phyloP scores from a whole-genome alignment of 2,888 invertebrate genomes.

The Hypsopygia costalis region DNA sequence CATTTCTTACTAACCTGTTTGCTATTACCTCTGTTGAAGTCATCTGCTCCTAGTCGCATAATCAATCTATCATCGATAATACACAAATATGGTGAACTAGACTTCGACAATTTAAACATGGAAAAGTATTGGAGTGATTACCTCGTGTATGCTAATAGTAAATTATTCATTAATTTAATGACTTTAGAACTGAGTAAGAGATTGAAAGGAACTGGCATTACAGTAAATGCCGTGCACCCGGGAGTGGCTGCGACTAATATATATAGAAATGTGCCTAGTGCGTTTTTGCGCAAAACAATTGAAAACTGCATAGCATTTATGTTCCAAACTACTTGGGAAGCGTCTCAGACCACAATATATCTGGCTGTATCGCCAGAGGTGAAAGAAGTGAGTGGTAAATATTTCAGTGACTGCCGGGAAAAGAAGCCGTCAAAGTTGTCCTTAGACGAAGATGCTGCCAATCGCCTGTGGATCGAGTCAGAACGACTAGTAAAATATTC shows the following conservation, averaged over 20 bases:
- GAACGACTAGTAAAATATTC: conserved; percentile 73
- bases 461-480: conserved; percentile 83
- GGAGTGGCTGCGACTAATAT: conserved; percentile 85
- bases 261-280: conserved; percentile 80
- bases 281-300: conserved; percentile 44
- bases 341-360: conserved; percentile 83
- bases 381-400: conserved; percentile 81
- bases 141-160: conserved; percentile 72
- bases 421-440: conserved; percentile 73
- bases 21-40: conserved; percentile 71
- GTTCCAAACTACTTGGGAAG: conserved; percentile 82
- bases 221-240: conserved; percentile 86
- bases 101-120: conserved; percentile 71
- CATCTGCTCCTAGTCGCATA: conserved; percentile 82
- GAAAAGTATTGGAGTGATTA: conserved; percentile 75
- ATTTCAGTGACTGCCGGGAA: conserved; percentile 82
- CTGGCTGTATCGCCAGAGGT: conserved; percentile 79
- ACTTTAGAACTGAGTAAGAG: conserved; percentile 80
- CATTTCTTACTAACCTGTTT: conserved; percentile 87
- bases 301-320: conserved; percentile 42
- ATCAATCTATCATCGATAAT: conserved; percentile 82
- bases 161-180: conserved; percentile 84
- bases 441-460: conserved; percentile 72
- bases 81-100: conserved; percentile 70
- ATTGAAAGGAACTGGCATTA: conserved; percentile 82